Conservation (phyloP, 2,888 invertebrate genomes). For the Morinoia aosen region DNA sequence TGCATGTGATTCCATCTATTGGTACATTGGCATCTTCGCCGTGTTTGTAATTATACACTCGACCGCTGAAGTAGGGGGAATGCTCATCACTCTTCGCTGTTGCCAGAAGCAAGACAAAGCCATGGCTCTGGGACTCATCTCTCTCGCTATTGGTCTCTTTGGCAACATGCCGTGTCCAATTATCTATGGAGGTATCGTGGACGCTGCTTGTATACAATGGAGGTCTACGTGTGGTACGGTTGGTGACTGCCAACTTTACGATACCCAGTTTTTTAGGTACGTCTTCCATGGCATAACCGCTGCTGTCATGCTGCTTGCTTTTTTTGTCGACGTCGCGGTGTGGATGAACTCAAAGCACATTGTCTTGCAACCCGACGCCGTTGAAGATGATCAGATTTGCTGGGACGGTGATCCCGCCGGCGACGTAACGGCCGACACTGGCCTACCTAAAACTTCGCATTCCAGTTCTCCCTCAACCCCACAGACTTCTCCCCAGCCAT, state of each 20-base stretch:
- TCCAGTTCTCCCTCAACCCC: slow-evolving; percentile 46
- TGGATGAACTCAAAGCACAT: slow-evolving; percentile 91
- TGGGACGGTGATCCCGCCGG: slow-evolving; percentile 70
- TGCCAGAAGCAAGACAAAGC: slow-evolving; percentile 93
- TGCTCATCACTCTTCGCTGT: slow-evolving; percentile 89
- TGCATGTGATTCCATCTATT: slow-evolving; percentile 59
- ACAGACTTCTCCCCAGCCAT: slow-evolving; percentile 22
- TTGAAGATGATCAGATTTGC: slow-evolving; percentile 31
- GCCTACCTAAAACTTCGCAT: slow-evolving; percentile 43
- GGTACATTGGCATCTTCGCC: slow-evolving; percentile 86
- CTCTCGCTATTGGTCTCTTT: slow-evolving; percentile 92
- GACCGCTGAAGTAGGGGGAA: slow-evolving; percentile 92
- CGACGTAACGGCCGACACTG: slow-evolving; percentile 59
- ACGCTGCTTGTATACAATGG: slow-evolving; percentile 91
- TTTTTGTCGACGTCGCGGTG: slow-evolving; percentile 88
- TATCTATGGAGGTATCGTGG: slow-evolving; percentile 91
- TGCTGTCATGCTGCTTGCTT: slow-evolving; percentile 86
- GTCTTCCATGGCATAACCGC: slow-evolving; percentile 91
- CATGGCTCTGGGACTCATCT: slow-evolving; percentile 93
- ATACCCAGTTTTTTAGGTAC: slow-evolving; percentile 85
- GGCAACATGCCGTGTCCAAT: slow-evolving; percentile 97
- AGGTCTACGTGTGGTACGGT: slow-evolving; percentile 84
- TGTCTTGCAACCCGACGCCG: slow-evolving; percentile 76
- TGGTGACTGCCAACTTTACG: slow-evolving; percentile 91
- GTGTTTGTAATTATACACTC: slow-evolving; percentile 92